Evolutionary conservation across 2,888 invertebrate genomes (phyloP), one percentile per base, ranked within the genome.

Genomic region (Helicoverpa assulta): DNA sequence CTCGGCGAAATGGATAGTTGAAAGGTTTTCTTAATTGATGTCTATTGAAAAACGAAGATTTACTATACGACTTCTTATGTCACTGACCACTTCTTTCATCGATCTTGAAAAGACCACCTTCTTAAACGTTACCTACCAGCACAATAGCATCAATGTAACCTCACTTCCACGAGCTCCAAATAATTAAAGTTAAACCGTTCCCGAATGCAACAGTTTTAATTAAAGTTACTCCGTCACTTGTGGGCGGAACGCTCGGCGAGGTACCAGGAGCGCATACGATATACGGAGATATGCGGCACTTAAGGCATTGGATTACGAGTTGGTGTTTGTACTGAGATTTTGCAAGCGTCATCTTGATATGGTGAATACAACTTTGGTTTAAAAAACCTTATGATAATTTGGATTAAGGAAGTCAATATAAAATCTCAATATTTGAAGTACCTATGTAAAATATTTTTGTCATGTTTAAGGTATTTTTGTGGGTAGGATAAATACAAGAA

Each of bases 291-390:
- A 51, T 14, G 47, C n/a, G 0, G 6, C 10, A 59, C 54, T 21
- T 21, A 21, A 69, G 76, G 57, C 56, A 73, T 29, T 61, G 47
- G 70, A 70, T 76, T 56, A 76, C 12, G 54, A 68, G 69, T 69
- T 65, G 29, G 14, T 8, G 19, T 19, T 6, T 19, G 2, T 56
- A n/a, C 37, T 70, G 43, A 52, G 59, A 52, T 52, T 60, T 69
- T 16, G 53, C 37, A n/a, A 26, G 16, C 6, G n/a, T 47, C 47
- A 47, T n/a, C 47, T 5, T 6, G 6, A n/a, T 16, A n/a, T n/a
- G 16, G 16, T 7, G 47, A 6, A 47, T 12, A n/a, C n/a, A 5
- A n/a, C n/a, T n/a, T 47, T 6, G 47, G 33, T 10, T 1, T 8
- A 10, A 33, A 33, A 33, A 33, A 33, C 8, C 4, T 26, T 26